These are phyloP conservation scores for Bombus ignitus DNA, from an alignment of 1,140 invertebrate species.

Conservation along the genomic window DNA sequence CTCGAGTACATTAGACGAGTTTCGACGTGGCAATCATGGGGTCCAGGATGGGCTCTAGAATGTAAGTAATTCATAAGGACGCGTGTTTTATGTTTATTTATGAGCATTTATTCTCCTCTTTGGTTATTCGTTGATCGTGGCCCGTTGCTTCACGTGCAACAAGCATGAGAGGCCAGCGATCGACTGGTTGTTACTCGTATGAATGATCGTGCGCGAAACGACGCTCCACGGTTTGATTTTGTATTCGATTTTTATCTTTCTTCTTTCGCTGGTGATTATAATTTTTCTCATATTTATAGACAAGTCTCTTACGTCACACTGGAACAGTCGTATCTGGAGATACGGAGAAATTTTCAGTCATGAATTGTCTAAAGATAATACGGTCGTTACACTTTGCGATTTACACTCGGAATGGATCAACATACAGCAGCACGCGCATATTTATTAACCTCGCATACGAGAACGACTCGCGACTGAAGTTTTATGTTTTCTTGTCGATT, in stretches of 20 bases:
- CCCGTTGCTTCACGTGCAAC: not conserved
- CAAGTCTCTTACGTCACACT: too few species aligned
- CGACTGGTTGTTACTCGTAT: not conserved
- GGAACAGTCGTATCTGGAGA: not conserved
- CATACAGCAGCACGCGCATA: not conserved
- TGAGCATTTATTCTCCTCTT: not conserved
- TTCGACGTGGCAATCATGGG: conserved; percentile 15
- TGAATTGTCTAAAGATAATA: not conserved
- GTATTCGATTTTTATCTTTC: not conserved
- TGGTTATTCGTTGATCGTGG: not conserved
- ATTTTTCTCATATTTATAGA: too few species aligned
- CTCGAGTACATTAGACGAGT: not conserved
- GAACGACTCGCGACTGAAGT: too few species aligned
- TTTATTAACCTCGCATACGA: not conserved
- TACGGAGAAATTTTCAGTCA: not conserved
- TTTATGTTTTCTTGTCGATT: not conserved
- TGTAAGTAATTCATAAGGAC: conserved; percentile 38
- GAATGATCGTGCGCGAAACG: not conserved
- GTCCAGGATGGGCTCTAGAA: conserved; percentile 42
- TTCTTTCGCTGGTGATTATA: not conserved
- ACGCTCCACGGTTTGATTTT: not conserved
- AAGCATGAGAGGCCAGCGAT: not conserved
- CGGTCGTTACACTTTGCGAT: not conserved
- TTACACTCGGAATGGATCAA: not conserved
- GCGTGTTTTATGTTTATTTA: not conserved